A percentile compares a stretch with the other conserved stretches of the same genome.
Evolutionary conservation across 2,888 invertebrate genomes (phyloP).

Genomic region (Acrobasis suavella): DNA sequence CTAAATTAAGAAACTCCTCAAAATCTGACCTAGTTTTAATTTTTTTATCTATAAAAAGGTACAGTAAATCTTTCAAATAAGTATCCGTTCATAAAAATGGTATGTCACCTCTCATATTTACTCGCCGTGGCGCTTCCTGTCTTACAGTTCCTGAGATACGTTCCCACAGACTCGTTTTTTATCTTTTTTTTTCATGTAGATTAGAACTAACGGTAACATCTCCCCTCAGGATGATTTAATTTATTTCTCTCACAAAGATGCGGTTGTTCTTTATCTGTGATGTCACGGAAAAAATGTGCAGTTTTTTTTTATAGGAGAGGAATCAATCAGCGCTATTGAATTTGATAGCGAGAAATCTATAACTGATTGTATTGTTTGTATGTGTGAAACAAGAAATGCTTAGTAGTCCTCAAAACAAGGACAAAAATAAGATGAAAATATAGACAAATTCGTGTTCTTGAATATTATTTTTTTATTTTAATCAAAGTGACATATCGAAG

Average conservation of each 20-base stretch:
- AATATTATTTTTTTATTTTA: too few species aligned
- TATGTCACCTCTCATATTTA: conserved; percentile 73
- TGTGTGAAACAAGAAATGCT: too few species aligned
- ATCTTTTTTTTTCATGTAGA: conserved; percentile 67
- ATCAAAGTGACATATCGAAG: too few species aligned
- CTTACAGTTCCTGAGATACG: conserved; percentile 62
- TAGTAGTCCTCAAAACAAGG: too few species aligned
- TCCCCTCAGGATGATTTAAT: conserved; percentile 78
- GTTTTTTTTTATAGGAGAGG: conserved; percentile 39
- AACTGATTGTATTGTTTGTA: neutral
- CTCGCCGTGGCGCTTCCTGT: conserved; percentile 71
- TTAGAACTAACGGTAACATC: conserved; percentile 77
- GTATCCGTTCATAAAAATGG: conserved; percentile 68
- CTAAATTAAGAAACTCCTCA: too few species aligned
- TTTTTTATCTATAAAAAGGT: conserved; percentile 15
- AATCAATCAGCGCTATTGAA: conserved; percentile 31
- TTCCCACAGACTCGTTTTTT: conserved; percentile 77
- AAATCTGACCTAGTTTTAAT: neutral
- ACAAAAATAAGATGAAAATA: neutral
- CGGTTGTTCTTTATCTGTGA: conserved; percentile 68
- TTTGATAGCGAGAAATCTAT: conserved; percentile 15
- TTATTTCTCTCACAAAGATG: conserved; percentile 78
- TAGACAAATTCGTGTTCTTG: too few species aligned
- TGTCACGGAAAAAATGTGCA: conserved; percentile 55
- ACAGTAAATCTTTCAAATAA: conserved; percentile 68